Conservation (phyloP, 2,113 vertebrate species). For the Lampris megalopsis region DNA sequence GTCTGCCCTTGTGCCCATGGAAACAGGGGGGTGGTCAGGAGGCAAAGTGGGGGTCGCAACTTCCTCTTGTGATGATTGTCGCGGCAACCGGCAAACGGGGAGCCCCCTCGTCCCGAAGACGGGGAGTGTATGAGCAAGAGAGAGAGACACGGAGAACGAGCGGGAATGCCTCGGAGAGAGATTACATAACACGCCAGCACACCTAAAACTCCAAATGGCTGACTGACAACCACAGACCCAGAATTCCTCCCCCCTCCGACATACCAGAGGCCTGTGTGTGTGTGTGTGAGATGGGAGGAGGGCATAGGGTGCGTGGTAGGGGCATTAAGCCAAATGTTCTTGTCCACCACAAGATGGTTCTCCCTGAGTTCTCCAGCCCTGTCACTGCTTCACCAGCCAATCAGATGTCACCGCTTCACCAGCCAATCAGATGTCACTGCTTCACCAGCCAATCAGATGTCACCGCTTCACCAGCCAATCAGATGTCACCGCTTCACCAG, state of each 20-base stretch:
- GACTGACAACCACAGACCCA: conserved; percentile 42
- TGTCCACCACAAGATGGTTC: too few relatives aligned
- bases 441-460: too few relatives aligned
- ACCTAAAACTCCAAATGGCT: conserved; percentile 22
- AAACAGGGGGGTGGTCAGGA: conserved; percentile 50
- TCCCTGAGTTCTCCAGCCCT: too few relatives aligned
- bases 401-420: too few relatives aligned
- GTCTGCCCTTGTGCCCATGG: conserved; percentile 54
- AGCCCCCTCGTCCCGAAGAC: conserved; percentile 4
- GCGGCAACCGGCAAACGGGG: conserved; percentile 31
- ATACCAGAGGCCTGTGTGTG: not conserved
- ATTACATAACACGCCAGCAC: conserved; percentile 18
- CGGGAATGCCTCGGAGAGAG: not conserved
- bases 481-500: too few relatives aligned
- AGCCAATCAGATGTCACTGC: too few relatives aligned
- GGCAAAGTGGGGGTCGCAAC: conserved; percentile 38
- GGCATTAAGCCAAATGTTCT: too few relatives aligned
- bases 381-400: too few relatives aligned
- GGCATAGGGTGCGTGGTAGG: too few relatives aligned
- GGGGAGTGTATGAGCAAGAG: not conserved
- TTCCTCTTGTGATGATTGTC: conserved; percentile 32
- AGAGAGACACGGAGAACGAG: not conserved
- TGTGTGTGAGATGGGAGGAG: not conserved
- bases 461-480: too few relatives aligned
- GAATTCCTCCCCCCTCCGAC: not conserved